Base-by-base conservation (phyloP, 2,113 vertebrate species). In the Coreoperca whiteheadi region DNA sequence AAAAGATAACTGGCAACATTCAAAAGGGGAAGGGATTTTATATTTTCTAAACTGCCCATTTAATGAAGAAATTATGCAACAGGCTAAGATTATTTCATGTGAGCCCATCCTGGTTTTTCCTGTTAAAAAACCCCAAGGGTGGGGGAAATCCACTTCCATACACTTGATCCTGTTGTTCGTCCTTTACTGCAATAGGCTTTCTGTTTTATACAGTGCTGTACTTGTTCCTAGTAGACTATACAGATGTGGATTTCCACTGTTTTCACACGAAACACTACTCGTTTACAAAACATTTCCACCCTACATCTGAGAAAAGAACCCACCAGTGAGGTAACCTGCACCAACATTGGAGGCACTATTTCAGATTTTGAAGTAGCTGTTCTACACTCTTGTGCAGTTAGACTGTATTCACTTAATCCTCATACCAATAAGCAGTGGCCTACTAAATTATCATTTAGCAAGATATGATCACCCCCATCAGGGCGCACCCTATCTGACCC, bases 91-190 rank as follows among this genome's bases (percentile, higher is more conserved):
- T 48, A 64, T 75, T 51, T 71, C 50, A 53, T 18, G 16, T 74
- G 56, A 63, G 46, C 37, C 37, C 46, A 69, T 57, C 21, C 54
- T 56, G 54, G 48, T 59, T 59, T 69, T 73, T 54, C 54, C 21
- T 39, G 34, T 64, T 66, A 30, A 50, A 78, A 53, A 63, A 60
- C 56, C 6, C 2, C 10, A 39, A 28, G 59, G 41, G 34, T 54
- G 61, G 67, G 50, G 67, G n/a, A 72, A 72, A 66, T 67, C 61
- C 65, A 67, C 25, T 53, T 61, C 18, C 5, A 59, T 25, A 34
- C 37, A 76, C 66, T 76, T 66, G 43, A 72, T 65, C 28, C 23
- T 67, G 43, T 66, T 87, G 59, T 67, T 80, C 65, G 43, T 80
- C 23, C n/a, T 70, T 70, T 16, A 57, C 50, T 53, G 70, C 15